Evolutionary conservation across 1,140 invertebrate genomes (phyloP).

Genomic region (Drosophila rufa): DNA sequence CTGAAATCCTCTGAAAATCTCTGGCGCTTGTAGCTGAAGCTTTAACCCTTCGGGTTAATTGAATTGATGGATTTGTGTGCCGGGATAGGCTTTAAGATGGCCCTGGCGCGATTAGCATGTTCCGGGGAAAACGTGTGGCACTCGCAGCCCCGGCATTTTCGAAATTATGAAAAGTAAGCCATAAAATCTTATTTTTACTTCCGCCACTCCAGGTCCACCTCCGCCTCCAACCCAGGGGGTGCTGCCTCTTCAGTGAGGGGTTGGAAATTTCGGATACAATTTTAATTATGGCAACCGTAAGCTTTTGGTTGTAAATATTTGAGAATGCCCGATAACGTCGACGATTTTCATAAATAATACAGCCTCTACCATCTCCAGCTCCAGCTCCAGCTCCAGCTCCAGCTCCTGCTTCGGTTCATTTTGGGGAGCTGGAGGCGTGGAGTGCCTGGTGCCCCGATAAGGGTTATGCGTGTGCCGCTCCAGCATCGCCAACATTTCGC

Average conservation of each 20-base stretch:
- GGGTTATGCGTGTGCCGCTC: slow-evolving; percentile 61
- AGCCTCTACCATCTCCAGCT: slow-evolving; percentile 30
- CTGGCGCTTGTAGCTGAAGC: slow-evolving; percentile 10
- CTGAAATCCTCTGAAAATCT: background rate
- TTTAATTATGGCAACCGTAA: slow-evolving; percentile 85
- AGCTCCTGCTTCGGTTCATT: background rate
- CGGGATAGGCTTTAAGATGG: slow-evolving; percentile 51
- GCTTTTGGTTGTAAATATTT: slow-evolving; percentile 85
- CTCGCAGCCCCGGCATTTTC: slow-evolving; percentile 58
- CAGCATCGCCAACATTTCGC: slow-evolving; percentile 25
- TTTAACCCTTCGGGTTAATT: slow-evolving; percentile 67
- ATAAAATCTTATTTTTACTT: slow-evolving; percentile 83
- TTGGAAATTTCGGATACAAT: slow-evolving; percentile 81
- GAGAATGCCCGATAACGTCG: slow-evolving; percentile 84
- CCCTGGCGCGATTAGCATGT: slow-evolving; percentile 52
- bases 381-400: background rate
- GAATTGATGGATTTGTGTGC: slow-evolving; percentile 75
- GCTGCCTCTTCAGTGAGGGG: background rate
- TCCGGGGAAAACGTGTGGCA: slow-evolving; percentile 56
- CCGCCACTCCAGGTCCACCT: slow-evolving; percentile 22
- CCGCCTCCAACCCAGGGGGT: background rate
- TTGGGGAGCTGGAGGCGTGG: slow-evolving; percentile 23
- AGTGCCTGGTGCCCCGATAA: slow-evolving; percentile 69
- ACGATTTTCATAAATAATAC: slow-evolving; percentile 85
- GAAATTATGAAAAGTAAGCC: slow-evolving; percentile 84